Base-by-base conservation (phyloP, 2,113 vertebrate species). In the Procavia capensis region DNA sequence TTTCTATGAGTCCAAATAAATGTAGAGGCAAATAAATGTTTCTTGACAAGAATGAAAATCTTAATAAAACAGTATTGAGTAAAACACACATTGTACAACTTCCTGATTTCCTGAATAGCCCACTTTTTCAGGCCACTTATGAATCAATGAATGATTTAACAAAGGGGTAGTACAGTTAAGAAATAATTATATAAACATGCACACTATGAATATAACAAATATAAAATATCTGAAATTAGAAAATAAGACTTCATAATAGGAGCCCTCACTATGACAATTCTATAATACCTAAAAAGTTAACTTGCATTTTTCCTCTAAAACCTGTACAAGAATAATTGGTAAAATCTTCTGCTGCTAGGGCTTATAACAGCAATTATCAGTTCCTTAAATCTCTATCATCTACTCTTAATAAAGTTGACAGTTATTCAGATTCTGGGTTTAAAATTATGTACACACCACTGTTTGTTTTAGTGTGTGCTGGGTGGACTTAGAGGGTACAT, bases 1-100 rank as follows among this genome's bases (percentile, higher is more conserved):
- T 92, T 74, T 87, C 34, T 78, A 39, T 25, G 25, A 92, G 47
- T 57, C n/a, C 64, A 91, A 96, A 92, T 50, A 89, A 76, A 86
- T 34, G n/a, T 24, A 72, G 11, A 93, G 31, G 74, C 70, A 90
- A 88, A 91, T 0, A 70, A 70, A 93, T 2, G 39, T 80, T 85
- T 45, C 9, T 91, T 61, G 54, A 88, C 0, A 80, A 34, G 39
- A 88, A 7, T 43, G 29, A 94, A 63, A 64, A 41, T 13, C 27
- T 82, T 29, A 85, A 94, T 64, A 47, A 82, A n/a, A 50, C 14
- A 59, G 22, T 54, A 70, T 3, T 36, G 22, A 75, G 50, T 43
- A 90, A 85, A 57, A n/a, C 19, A 74, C 27, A 45, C 6, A 24
- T 41, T 63, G 1, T 25, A 61, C 22, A 64, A 24, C 43, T 82